Base-by-base conservation (phyloP, 1,140 invertebrate species). In the Scaptodrosophila lebanonensis region DNA sequence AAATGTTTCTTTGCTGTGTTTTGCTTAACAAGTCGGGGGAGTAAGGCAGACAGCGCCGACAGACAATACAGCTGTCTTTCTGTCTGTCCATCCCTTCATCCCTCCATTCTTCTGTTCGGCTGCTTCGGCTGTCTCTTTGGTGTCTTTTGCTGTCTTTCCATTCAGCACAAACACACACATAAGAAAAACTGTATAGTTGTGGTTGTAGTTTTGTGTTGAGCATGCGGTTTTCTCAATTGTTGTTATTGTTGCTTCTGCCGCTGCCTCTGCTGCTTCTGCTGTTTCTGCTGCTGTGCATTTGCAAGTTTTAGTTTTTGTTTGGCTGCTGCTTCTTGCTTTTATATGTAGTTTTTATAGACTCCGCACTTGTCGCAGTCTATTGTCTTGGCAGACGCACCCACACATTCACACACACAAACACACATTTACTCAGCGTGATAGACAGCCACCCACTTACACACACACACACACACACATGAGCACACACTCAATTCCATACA, bases 321-420 rank as follows among this genome's bases (percentile, higher is more conserved):
- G 35, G 8, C 38, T 18, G 2, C 29, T 30, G 1, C 12, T 11
- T 8, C 22, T n/a, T 18, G 11, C 17, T 38, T 47, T 35, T 56
- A 17, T 36, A 36, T 49, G 63, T 50, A 47, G 57, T 73, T 75
- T 79, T 79, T 82, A 79, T 79, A 73, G 73, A 79, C 73, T 77
- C 49, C 47, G 71, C 70, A 73, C 70, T 75, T 75, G 66, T 76
- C 71, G 61, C 69, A 82, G 61, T 65, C 75, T 68, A 79, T 79
- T 79, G 75, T 79, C 75, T 79, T 75, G 60, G 63, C 53, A 57
- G 35, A 64, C 12, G 38, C 20, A 39, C 50, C 8, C 3, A 33
- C 32, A 33, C 32, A 33, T 33, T 3, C 32, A n/a, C 40, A 56
- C 53, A 27, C 12, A 42, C 20, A 8, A 12, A 8, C 4, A 12